Percentiles rank a stretch among this genome's conserved stretches.
phyloP scores from a whole-genome alignment of 64 coral and sea anemone species.

The Dendrophyllia cribrosa region DNA sequence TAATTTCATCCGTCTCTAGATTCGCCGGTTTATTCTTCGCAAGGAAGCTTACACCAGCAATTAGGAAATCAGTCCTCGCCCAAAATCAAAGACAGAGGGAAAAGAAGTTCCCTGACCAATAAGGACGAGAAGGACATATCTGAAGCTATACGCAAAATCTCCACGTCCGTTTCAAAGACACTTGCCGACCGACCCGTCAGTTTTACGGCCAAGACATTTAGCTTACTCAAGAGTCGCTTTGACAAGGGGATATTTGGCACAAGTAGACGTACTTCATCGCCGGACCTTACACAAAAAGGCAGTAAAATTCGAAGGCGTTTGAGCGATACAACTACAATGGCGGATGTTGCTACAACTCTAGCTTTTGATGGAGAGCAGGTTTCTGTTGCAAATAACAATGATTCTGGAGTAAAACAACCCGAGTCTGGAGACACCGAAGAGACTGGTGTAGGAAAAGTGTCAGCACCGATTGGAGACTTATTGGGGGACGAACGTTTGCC shows the following conservation, averaged over 20 bases:
- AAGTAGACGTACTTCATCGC: conserved; percentile 39
- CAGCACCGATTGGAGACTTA: neutral
- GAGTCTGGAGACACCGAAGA: neutral
- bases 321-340: conserved; percentile 25
- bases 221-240: conserved; percentile 69
- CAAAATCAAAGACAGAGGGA: conserved; percentile 24
- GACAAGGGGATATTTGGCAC: conserved; percentile 49
- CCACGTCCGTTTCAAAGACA: conserved; percentile 21
- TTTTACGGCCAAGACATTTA: conserved; percentile 70
- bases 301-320: conserved; percentile 27
- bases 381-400: neutral
- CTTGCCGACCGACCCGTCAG: conserved; percentile 26
- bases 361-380: conserved; percentile 18
- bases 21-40: conserved; percentile 56
- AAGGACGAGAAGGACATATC: conserved; percentile 79
- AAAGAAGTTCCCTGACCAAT: conserved; percentile 21
- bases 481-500: neutral
- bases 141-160: conserved; percentile 62
- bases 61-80: conserved; percentile 12
- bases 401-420: neutral
- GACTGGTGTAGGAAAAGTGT: neutral
- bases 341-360: conserved; percentile 25
- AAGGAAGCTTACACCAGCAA: conserved; percentile 49
- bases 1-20: conserved; percentile 44
- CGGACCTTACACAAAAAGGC: conserved; percentile 15